These are phyloP conservation scores for Nemopilema nomurai DNA, from an alignment of 30 jellyfish, hydroid and myxozoan species.

Conservation along the genomic window DNA sequence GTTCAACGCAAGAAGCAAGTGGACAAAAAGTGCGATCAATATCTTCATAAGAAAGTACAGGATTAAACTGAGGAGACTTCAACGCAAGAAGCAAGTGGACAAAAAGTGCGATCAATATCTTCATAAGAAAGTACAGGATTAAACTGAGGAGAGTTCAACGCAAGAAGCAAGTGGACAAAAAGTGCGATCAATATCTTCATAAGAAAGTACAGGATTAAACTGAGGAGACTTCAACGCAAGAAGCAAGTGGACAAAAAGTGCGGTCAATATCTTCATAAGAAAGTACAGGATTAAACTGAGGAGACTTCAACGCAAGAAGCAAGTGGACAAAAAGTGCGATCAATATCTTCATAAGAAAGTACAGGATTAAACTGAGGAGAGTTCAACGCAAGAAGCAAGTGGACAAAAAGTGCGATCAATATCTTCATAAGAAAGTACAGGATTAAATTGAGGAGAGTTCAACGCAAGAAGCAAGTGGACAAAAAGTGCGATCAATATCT, in stretches of 20 bases:
- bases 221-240: neutral
- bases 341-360: neutral
- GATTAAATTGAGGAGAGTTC: slow-evolving; percentile 34
- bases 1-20: slow-evolving; percentile 37
- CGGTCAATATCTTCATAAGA: slow-evolving; percentile 22
- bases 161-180: slow-evolving; percentile 28
- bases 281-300: slow-evolving; percentile 48
- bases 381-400: too few relatives aligned
- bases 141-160: slow-evolving; percentile 57
- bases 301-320: slow-evolving; percentile 51
- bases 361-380: slow-evolving; percentile 22
- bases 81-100: neutral
- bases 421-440: neutral
- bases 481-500: too few relatives aligned
- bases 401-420: slow-evolving; percentile 5
- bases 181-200: too few relatives aligned
- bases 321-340: slow-evolving; percentile 9
- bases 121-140: slow-evolving; percentile 39
- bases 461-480: too few relatives aligned
- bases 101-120: slow-evolving; percentile 29
- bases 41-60: too few relatives aligned
- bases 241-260: slow-evolving; percentile 19
- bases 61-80: neutral
- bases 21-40: too few relatives aligned
- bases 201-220: neutral